Evolutionary conservation across 2,113 vertebrate genomes (phyloP), one percentile per base, ranked within the genome.

Genomic region (Lagopus leucura): DNA sequence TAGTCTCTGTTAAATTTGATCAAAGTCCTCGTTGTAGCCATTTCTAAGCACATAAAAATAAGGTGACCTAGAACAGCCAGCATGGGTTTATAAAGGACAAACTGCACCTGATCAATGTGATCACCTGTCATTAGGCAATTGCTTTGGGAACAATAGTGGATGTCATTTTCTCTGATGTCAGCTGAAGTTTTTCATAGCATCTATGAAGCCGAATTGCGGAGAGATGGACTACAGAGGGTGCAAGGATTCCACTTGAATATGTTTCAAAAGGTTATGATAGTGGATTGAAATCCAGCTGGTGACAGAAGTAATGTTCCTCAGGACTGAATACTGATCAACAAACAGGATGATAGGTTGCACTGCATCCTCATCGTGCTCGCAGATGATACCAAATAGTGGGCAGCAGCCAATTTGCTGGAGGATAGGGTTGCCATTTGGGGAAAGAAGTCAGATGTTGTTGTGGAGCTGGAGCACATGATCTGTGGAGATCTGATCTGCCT

Each of bases 191-290:
- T 32, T 28, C 24, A 64, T 32, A 81, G 21, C 36, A 38, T 60
- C 13, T 60, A 1, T 34, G 15, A 25, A 47, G 30, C 7, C 20
- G 42, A 38, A 42, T 0, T 67, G 22, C 21, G 16, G 19, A n/a
- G 24, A 55, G 42, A 30, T 13, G 21, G n/a, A 34, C 10, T 27
- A 36, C 66, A 48, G 15, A 47, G 16, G 12, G n/a, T 34, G 15
- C 22, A 27, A 24, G 32, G 43, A 47, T 34, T 36, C n/a, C 24
- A 34, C 32, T 6, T 48, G 24, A 7, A 48, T 69, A 17, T 27
- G 66, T 24, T 48, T 69, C 45, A 69, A 18, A 34, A 11, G 7
- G 25, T 27, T 63, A 25, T 48, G 66, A 11, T 25, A 45, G 9
- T 45, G 30, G 28, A 20, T 66, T 66, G 18, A 66, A 66, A 66